Percentiles rank a stretch among this genome's conserved stretches.
Evolutionary conservation across 2,797 vertebrate species (phyloP).

Genomic region (Takifugu ocellatus): DNA sequence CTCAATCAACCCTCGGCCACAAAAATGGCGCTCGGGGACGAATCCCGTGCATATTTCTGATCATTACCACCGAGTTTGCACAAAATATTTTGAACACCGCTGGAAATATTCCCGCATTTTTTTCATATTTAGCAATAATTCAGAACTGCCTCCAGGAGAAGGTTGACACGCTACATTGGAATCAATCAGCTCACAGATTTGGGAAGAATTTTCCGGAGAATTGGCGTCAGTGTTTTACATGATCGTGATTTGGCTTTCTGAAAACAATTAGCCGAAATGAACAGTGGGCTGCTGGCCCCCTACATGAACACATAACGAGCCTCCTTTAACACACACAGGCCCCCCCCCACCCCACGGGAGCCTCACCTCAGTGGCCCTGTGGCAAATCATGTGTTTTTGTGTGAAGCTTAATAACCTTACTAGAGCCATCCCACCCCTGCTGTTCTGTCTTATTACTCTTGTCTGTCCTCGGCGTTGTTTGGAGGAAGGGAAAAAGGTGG

Average conservation of each 20-base stretch:
- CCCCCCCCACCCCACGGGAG: conserved; percentile 22
- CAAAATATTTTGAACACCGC: too few species aligned
- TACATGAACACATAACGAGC: conserved; percentile 35
- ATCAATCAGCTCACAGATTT: not conserved
- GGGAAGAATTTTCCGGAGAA: not conserved
- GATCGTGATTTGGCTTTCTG: not conserved
- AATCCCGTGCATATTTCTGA: conserved; percentile 30
- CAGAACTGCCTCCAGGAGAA: too few species aligned
- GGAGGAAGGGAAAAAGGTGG: conserved; percentile 41
- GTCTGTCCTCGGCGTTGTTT: conserved; percentile 49
- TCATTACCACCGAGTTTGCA: too few species aligned
- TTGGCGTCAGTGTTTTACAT: not conserved
- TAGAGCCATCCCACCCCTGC: conserved; percentile 50
- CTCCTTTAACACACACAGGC: conserved; percentile 25
- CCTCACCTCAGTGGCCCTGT: conserved; percentile 44
- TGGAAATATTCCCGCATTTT: too few species aligned
- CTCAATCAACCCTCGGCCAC: conserved; percentile 65
- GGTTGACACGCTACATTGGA: too few species aligned
- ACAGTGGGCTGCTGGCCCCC: conserved; percentile 18
- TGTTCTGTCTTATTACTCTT: conserved; percentile 60
- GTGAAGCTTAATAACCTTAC: conserved; percentile 59
- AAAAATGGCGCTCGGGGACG: conserved; percentile 51
- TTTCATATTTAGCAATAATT: too few species aligned
- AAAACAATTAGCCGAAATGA: not conserved
- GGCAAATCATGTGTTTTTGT: conserved; percentile 50